Evolutionary conservation across 23 tunicate species (phyloP), one percentile per base, ranked within the genome.

Genomic region (Ascidia mentula): DNA sequence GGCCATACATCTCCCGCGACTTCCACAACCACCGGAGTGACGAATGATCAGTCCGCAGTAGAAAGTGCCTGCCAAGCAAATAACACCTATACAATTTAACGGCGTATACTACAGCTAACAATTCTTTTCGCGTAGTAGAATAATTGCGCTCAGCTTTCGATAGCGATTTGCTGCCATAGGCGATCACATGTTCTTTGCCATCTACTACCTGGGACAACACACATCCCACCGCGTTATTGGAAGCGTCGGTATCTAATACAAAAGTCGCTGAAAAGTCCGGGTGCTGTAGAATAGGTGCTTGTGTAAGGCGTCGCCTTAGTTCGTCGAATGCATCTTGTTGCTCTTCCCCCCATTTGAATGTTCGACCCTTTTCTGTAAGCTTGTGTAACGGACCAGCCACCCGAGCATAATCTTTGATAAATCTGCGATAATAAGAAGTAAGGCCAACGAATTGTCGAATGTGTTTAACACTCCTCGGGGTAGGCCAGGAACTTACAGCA

Each of bases 391-490:
- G 81, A 32, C 33, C 45, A 0, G 81, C 88, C 0, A 75, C 65
- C 1, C 26, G 39, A 0, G 88, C 81, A 31, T 77, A 84, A 4
- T 75, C 60, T 20, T 59, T 60, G 32, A 53, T 46, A 76, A 45
- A 84, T 32, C 38, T 36, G 32, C 88, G 18, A 33, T 84, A 84
- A 60, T 84, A 84, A 37, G 81, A 84, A 7, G 88, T 60, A 24
- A 84, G 46, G 36, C 81, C 88, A 4, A 84, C 53, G 76, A 84
- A 82, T 26, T 79, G 38, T 6, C 88, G 81, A 18, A 84, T 45
- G 0, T 38, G 38, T 33, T 84, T 84, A 15, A 40, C 40, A 76
- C 39, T 60, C 6, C 40, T 30, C 34, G 81, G 88, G 3, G 20
- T 76, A 0, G 88, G 88, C 69, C 80, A 84, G 2, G 3, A 22